Evolutionary conservation across 2,888 invertebrate species (phyloP).

Genomic region (Dioctria linearis): DNA sequence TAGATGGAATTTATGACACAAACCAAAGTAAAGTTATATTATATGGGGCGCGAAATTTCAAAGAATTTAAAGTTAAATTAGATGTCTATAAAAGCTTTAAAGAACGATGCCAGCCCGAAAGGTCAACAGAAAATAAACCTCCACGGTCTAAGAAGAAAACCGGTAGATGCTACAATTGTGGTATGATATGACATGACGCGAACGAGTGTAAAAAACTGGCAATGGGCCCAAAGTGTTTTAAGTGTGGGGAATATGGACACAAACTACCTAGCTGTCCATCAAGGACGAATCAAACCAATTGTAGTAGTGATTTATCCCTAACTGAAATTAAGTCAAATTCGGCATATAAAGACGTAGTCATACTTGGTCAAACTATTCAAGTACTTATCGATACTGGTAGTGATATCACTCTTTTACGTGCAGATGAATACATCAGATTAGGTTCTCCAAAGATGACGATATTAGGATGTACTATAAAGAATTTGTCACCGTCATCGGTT

Average conservation of each 20-base stretch:
- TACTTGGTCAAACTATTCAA: background rate
- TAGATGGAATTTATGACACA: constrained; percentile 24
- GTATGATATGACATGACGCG: background rate
- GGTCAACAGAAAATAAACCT: no score
- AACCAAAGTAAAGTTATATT: no score
- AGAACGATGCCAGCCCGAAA: no score
- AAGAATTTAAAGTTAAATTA: no score
- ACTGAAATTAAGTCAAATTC: no score
- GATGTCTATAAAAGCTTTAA: no score
- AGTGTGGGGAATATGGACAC: background rate
- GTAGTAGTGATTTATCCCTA: no score
- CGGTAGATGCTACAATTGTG: background rate
- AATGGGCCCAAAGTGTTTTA: constrained; percentile 8
- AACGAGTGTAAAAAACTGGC: background rate
- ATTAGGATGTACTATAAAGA: background rate
- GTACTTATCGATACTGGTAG: background rate
- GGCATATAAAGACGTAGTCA: background rate
- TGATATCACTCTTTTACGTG: background rate
- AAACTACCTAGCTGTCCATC: background rate
- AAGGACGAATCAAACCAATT: background rate
- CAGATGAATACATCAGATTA: background rate
- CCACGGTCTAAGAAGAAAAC: background rate
- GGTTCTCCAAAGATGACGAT: background rate
- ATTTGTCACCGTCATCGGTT: background rate
- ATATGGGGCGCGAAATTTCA: no score